Conservation (phyloP, 1,140 invertebrate genomes). For the Aradophagus sp. region DNA sequence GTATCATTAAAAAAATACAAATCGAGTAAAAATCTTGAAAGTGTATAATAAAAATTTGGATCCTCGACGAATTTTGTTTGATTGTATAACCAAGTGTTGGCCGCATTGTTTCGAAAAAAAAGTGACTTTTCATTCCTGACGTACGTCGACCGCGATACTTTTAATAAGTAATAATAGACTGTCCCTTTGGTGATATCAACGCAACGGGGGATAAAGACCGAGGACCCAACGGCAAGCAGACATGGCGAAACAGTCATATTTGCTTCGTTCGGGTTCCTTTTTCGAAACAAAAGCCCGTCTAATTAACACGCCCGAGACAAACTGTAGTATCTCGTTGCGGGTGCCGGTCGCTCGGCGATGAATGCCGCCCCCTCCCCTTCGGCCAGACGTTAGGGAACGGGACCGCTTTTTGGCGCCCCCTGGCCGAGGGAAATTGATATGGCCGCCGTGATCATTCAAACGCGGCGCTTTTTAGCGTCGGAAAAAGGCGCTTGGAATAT, state of each 20-base stretch:
- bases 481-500: too few species aligned
- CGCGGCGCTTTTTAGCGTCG: too few species aligned
- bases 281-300: slow-evolving; percentile 65
- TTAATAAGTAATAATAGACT: slow-evolving; percentile 3
- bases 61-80: too few species aligned
- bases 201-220: slow-evolving; percentile 29
- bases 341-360: slow-evolving; percentile 32
- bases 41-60: too few species aligned
- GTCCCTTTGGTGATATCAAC: slow-evolving; percentile 17
- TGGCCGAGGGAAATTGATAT: slow-evolving; percentile 14
- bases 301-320: slow-evolving; percentile 69
- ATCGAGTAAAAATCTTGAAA: too few species aligned
- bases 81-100: too few species aligned
- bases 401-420: slow-evolving; percentile 28
- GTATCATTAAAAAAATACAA: too few species aligned
- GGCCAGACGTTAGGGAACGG: not conserved
- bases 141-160: too few species aligned
- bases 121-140: too few species aligned
- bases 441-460: not conserved
- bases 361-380: too few species aligned
- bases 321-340: slow-evolving; percentile 24
- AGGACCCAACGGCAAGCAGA: slow-evolving; percentile 17
- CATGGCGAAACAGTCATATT: slow-evolving; percentile 58
- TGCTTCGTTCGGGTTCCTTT: slow-evolving; percentile 62
- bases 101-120: too few species aligned